These are phyloP conservation scores for Crocidura indochinensis DNA, from an alignment of 2,797 vertebrate species.

Conservation along the genomic window DNA sequence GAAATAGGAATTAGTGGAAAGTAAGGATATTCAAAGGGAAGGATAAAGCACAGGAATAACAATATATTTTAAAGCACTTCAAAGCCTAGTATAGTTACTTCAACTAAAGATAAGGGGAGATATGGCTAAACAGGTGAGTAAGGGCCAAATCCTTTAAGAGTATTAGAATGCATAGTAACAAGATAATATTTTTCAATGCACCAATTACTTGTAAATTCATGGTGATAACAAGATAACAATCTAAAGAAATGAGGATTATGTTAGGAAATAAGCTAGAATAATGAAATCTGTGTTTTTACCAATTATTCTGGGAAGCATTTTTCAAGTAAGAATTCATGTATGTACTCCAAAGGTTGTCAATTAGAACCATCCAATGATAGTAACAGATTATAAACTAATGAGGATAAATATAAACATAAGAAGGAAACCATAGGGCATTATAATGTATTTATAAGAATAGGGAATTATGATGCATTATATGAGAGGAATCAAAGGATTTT, in stretches of 20 bases:
- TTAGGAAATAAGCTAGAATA: not conserved
- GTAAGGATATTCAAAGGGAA: conserved; percentile 1
- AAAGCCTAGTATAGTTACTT: not conserved
- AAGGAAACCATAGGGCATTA: not conserved
- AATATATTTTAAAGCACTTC: not conserved
- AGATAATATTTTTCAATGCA: not conserved
- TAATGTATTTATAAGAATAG: not conserved
- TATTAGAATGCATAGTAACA: not conserved
- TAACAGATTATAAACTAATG: not conserved
- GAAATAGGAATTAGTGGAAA: not conserved
- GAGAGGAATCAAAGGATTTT: not conserved
- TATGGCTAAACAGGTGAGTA: not conserved
- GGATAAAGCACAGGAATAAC: not conserved
- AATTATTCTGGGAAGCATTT: not conserved
- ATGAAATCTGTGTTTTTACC: not conserved
- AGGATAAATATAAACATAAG: not conserved
- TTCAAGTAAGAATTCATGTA: not conserved
- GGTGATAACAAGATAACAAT: not conserved
- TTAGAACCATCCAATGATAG: not conserved
- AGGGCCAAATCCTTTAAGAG: not conserved
- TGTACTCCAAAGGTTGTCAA: not conserved
- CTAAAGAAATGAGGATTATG: not conserved
- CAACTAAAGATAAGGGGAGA: not conserved
- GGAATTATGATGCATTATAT: not conserved
- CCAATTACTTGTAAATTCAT: not conserved